Conservation (phyloP, 2,113 vertebrate species). For the Oncorhynchus keta region DNA sequence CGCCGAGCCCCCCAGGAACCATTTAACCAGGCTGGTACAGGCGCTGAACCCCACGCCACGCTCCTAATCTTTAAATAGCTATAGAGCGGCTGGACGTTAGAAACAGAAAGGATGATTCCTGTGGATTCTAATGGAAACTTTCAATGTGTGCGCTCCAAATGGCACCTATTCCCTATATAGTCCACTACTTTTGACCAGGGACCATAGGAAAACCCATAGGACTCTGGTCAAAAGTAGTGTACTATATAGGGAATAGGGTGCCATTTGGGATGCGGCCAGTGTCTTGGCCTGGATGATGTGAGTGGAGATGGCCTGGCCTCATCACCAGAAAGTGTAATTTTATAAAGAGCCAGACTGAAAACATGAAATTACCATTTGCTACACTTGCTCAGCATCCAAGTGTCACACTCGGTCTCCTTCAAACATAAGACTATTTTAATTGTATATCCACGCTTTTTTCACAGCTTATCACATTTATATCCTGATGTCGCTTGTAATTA, state of each 20-base stretch:
- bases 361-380: slow-evolving; percentile 63
- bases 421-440: slow-evolving; percentile 45
- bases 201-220: no score
- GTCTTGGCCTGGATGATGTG: no score
- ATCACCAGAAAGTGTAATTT: slow-evolving; percentile 45
- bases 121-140: slow-evolving; percentile 59
- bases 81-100: background rate
- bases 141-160: background rate
- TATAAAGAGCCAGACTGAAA: slow-evolving; percentile 62
- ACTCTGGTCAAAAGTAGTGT: no score
- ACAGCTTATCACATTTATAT: slow-evolving; percentile 62
- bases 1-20: slow-evolving; percentile 69
- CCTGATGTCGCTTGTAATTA: slow-evolving; percentile 20
- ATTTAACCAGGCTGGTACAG: slow-evolving; percentile 74
- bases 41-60: slow-evolving; percentile 66
- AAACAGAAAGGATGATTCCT: slow-evolving; percentile 16
- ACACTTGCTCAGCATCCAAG: slow-evolving; percentile 37
- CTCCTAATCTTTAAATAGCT: slow-evolving; percentile 62
- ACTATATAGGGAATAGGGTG: no score
- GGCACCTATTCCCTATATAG: no score
- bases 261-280: no score
- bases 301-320: slow-evolving; percentile 33
- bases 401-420: slow-evolving; percentile 48
- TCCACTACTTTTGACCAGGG: no score
- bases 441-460: slow-evolving; percentile 55